Evolutionary conservation across 2,888 invertebrate species (phyloP), one percentile per base, ranked within the genome.

Genomic region (Acanthosepion lycidas): DNA sequence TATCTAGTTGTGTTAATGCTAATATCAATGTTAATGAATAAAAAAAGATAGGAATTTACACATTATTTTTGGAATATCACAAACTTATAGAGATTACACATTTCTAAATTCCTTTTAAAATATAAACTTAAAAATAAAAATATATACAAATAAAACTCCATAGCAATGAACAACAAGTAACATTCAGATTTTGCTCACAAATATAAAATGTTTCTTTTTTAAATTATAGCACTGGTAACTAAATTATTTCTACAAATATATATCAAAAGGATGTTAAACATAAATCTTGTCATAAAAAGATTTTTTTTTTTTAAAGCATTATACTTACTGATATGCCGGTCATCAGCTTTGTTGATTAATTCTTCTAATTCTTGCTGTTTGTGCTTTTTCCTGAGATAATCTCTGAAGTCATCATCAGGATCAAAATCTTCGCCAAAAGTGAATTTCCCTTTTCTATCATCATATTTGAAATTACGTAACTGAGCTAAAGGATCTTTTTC

Each of bases 271-370:
- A 33, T 26, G n/a, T 6, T 53, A 20, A 92, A 94, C 42, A 26
- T 49, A 91, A 33, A 78, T 53, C 12, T 28, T 1, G 20, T 48
- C 26, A 6, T 59, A 78, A 78, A 78, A 78, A 18, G 33, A 33
- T 33, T 33, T 33, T 33, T 33, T 33, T 33, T 33, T 33, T 33
- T 33, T 33, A 28, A 78, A 78, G n/a, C 5, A 48, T 78, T 78
- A 78, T 78, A 96, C 97, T 96, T 96, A 97, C 97, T 96, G 94
- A 97, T 96, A 93, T 96, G 96, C 53, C 96, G 96, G 94, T 96
- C 96, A 95, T 97, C 96, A 94, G 97, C 96, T 95, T 96, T 97
- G 94, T 96, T 95, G 92, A 97, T 95, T 12, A 97, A 95, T 28
- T 96, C 95, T 94, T 97, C 96, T 92, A 97, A 96, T 94, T 97